These are phyloP conservation scores for Penaeus japonicus DNA, from an alignment of 1,140 invertebrate genomes.

Conservation along the genomic window DNA sequence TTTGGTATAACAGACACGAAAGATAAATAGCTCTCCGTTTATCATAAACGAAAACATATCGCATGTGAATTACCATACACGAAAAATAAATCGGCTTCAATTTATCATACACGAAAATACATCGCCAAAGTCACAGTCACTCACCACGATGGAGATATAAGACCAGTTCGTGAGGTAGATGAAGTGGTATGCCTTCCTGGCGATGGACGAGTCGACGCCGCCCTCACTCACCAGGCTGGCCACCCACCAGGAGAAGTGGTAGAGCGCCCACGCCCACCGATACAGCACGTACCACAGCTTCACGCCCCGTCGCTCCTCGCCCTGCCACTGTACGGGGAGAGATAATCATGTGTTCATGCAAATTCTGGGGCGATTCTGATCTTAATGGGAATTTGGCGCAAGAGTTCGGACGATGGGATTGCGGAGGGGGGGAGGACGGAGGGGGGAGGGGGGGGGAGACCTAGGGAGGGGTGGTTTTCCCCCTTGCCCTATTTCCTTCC, in stretches of 20 bases:
- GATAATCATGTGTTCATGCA: not conserved
- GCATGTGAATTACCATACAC: not conserved
- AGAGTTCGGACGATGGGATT: too few relatives aligned
- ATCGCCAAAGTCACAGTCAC: not conserved
- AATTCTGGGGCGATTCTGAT: too few relatives aligned
- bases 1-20: too few relatives aligned
- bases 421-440: too few relatives aligned
- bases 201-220: not conserved
- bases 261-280: conserved; percentile 41
- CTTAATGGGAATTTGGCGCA: too few relatives aligned
- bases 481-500: too few relatives aligned
- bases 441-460: too few relatives aligned
- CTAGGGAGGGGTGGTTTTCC: too few relatives aligned
- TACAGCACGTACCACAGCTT: conserved; percentile 37
- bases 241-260: conserved; percentile 37
- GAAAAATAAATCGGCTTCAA: too few relatives aligned
- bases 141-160: conserved; percentile 31
- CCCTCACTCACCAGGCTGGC: conserved; percentile 19
- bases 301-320: not conserved
- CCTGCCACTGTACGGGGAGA: conserved; percentile 17
- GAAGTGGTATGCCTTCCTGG: conserved; percentile 33
- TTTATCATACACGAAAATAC: too few relatives aligned
- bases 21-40: too few relatives aligned
- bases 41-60: too few relatives aligned
- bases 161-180: conserved; percentile 53